Evolutionary conservation across 2,888 invertebrate species (phyloP).

Genomic region (Hylaea fasciaria): DNA sequence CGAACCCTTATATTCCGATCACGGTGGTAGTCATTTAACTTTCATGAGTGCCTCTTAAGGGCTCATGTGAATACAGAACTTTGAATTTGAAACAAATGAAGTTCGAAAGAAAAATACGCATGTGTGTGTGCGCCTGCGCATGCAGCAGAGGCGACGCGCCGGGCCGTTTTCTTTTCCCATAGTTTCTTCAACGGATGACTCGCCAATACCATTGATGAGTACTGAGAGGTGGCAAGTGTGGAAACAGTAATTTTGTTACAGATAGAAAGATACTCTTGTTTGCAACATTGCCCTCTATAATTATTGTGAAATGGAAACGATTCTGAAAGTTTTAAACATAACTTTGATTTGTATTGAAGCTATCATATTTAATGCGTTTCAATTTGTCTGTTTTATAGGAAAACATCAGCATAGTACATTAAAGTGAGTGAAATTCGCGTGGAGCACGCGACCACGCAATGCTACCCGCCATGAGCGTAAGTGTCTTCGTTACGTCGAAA

Average conservation of each 20-base stretch:
- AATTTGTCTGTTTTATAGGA: conserved; percentile 38
- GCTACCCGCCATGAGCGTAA: conserved; percentile 66
- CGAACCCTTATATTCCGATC: too few relatives aligned
- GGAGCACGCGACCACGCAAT: conserved; percentile 76
- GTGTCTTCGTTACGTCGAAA: conserved; percentile 65
- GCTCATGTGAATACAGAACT: too few relatives aligned
- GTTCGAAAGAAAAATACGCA: not conserved
- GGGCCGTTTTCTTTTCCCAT: conserved; percentile 68
- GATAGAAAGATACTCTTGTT: too few relatives aligned
- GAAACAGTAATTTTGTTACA: too few relatives aligned
- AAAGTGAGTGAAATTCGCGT: conserved; percentile 67
- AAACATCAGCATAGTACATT: conserved; percentile 41
- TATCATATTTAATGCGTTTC: conserved; percentile 14
- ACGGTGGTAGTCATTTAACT: too few relatives aligned
- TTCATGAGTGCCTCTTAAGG: too few relatives aligned
- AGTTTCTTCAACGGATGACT: conserved; percentile 51
- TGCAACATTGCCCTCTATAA: too few relatives aligned
- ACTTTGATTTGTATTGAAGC: conserved; percentile 6
- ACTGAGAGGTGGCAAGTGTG: not conserved
- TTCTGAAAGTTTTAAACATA: not conserved
- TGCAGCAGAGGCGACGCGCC: too few relatives aligned
- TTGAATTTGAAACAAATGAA: not conserved
- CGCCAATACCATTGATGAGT: not conserved
- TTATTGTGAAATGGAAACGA: not conserved
- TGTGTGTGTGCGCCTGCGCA: conserved; percentile 38